Base-by-base conservation (phyloP, 2,888 invertebrate genomes). In the Hecatera dysodea region DNA sequence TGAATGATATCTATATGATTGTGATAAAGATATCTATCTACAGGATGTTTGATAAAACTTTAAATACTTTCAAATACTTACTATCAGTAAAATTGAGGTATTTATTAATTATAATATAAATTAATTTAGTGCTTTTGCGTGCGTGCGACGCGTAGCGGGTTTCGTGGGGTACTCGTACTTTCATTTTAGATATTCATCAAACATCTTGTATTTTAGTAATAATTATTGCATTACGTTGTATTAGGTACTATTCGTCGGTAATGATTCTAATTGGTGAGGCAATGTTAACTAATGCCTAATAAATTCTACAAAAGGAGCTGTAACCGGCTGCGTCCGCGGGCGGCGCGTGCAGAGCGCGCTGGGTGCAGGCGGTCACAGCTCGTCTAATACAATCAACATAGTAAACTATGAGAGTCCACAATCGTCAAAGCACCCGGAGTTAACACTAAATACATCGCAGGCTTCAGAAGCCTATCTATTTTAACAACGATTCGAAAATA, bases 391-490 rank as follows among this genome's bases (percentile, higher is more conserved):
- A 94, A 94, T 93, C 90, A 92, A 92, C 90, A 87, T 90, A 90
- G 89, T 93, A 92, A 93, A 93, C 94, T 95, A 95, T 93, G 91
- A 94, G 93, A 94, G 91, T 95, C 94, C 95, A 95, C 95, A 95
- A 95, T 95, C 94, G 94, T 95, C 94, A 95, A 96, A 96, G 96
- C 96, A 96, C 96, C 96, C 94, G 95, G 93, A 94, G 92, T 95
- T 95, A 93, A 93, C 91, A 93, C 94, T 95, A 94, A 94, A 92
- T 94, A 95, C 94, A 95, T 93, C 88, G 93, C 93, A 92, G 95
- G 94, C 95, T 94, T 95, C 93, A 93, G 83, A 95, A 95, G 95
- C 95, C 95, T 89, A 89, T 87, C 89, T 88, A 88, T 87, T 89
- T 85, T 90, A 91, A 95, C 92, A 93, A 93, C 91, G 85, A 92